A percentile compares a stretch with the other conserved stretches of the same genome.
phyloP scores from a whole-genome alignment of 2,888 invertebrate species.

The Terebella lapidaria region DNA sequence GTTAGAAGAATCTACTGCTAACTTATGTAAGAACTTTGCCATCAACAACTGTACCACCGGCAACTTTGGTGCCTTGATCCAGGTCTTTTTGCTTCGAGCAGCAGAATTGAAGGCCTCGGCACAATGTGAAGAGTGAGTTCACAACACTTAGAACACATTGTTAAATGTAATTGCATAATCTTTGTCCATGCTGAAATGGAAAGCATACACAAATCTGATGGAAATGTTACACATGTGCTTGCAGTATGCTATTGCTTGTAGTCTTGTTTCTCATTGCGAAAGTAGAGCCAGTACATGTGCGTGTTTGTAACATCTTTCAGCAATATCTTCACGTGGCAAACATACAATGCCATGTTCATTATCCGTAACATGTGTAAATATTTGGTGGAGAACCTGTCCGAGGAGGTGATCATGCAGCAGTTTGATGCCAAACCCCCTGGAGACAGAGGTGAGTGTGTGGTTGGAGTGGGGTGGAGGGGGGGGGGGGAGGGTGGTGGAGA shows the following conservation, averaged over 20 bases:
- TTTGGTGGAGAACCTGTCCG: conserved; percentile 82
- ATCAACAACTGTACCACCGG: conserved; percentile 82
- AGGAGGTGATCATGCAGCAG: conserved; percentile 80
- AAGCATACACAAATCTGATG: too few species aligned
- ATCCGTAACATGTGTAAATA: conserved; percentile 77
- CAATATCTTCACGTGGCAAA: conserved; percentile 82
- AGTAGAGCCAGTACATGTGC: too few species aligned
- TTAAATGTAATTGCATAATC: too few species aligned
- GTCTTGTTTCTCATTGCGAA: too few species aligned
- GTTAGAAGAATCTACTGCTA: conserved; percentile 75
- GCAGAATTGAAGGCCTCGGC: conserved; percentile 78
- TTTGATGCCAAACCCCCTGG: conserved; percentile 54
- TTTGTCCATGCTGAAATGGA: too few species aligned
- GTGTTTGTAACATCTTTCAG: too few species aligned
- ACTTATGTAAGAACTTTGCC: conserved; percentile 70
- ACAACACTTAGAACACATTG: neutral
- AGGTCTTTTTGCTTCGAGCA: conserved; percentile 77
- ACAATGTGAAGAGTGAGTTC: conserved; percentile 78
- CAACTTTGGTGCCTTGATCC: conserved; percentile 82
- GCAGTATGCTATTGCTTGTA: too few species aligned
- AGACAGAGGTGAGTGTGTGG: conserved; percentile 17
- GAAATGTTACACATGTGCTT: too few species aligned
- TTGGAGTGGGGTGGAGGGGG: too few species aligned
- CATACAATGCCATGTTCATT: conserved; percentile 87
- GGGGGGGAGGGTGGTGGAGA: too few species aligned